phyloP scores from a whole-genome alignment of 2,888 invertebrate genomes.

The Andrena marginata region DNA sequence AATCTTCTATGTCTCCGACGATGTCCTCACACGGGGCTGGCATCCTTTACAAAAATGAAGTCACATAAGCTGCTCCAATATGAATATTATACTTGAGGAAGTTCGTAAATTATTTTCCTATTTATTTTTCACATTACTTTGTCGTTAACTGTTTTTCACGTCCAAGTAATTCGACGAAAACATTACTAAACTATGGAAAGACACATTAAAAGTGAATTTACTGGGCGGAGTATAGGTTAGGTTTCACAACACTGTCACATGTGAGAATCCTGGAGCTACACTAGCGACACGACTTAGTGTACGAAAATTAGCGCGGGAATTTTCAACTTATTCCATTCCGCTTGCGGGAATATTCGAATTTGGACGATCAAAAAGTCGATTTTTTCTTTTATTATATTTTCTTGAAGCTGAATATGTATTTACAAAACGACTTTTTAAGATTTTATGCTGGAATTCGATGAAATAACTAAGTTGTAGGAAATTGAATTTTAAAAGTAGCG shows the following conservation, averaged over 20 bases:
- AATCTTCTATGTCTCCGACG: slow-evolving; percentile 94
- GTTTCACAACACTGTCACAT: slow-evolving; percentile 1
- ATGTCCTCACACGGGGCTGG: slow-evolving; percentile 87
- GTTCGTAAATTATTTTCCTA: background rate
- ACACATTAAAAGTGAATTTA: background rate
- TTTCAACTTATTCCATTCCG: too few relatives aligned
- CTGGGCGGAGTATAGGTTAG: slow-evolving; percentile 9
- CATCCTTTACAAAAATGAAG: slow-evolving; percentile 82
- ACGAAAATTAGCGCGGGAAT: background rate
- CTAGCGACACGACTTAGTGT: background rate
- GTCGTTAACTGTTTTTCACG: background rate
- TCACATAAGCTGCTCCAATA: background rate
- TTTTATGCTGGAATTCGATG: too few relatives aligned
- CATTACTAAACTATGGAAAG: background rate
- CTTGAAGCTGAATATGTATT: too few relatives aligned
- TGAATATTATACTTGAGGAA: background rate
- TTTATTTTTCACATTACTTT: background rate
- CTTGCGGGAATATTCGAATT: too few relatives aligned
- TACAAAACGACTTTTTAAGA: too few relatives aligned
- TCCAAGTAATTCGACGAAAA: background rate
- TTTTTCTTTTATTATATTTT: too few relatives aligned
- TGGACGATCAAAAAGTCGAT: too few relatives aligned
- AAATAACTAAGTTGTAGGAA: too few relatives aligned
- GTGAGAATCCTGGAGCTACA: background rate
- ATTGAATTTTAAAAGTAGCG: too few relatives aligned